Conservation (phyloP, 2,888 invertebrate species). For the Oscheius sp. region DNA sequence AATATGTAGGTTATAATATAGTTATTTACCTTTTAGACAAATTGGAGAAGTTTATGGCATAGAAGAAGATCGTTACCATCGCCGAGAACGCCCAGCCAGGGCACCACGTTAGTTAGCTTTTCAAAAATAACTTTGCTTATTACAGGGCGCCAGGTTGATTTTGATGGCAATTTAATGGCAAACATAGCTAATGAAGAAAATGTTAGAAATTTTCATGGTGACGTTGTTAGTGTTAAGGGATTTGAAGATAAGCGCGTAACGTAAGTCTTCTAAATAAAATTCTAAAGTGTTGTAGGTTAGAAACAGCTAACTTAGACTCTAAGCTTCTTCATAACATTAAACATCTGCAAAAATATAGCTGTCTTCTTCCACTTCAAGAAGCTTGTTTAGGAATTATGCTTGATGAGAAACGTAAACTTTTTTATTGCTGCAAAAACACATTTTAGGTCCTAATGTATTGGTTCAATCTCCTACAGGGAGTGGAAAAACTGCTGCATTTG, state of each 20-base stretch:
- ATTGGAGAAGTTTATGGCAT: no score
- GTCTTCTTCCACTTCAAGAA: slow-evolving; percentile 13
- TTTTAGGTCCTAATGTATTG: not conserved
- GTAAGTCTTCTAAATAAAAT: not conserved
- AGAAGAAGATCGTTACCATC: no score
- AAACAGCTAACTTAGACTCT: not conserved
- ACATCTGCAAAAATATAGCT: not conserved
- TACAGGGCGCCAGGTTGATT: not conserved
- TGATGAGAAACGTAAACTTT: not conserved
- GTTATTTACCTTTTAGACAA: no score
- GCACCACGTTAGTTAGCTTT: no score
- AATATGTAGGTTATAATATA: no score
- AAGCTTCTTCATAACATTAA: slow-evolving; percentile 9
- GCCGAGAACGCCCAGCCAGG: no score
- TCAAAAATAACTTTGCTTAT: no score
- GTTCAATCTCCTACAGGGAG: slow-evolving; percentile 27
- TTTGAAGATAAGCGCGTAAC: no score
- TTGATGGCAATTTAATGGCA: not conserved
- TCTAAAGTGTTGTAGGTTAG: not conserved
- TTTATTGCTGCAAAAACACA: not conserved
- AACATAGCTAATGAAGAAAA: not conserved
- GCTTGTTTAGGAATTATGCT: not conserved
- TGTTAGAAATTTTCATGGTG: not conserved
- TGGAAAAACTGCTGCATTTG: slow-evolving; percentile 31
- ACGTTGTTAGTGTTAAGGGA: not conserved